phyloP scores from a whole-genome alignment of 2,797 vertebrate genomes.

The Melanotaenia parkinsoni region DNA sequence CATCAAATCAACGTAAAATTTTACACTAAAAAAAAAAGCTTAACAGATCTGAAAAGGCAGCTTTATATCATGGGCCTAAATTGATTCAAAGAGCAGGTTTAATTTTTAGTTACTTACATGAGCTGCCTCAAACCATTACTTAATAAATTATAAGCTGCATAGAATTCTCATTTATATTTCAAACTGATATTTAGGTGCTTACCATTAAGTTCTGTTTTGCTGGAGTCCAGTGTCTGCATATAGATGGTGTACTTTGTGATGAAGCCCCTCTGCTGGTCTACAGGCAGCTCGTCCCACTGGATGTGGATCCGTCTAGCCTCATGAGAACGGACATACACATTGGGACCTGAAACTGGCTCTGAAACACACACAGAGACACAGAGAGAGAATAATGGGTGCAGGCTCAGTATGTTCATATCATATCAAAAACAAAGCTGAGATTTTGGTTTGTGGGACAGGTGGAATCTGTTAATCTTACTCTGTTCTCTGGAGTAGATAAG shows the following conservation, averaged over 20 bases:
- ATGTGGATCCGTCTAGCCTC: slow-evolving; percentile 52
- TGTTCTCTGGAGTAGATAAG: slow-evolving; percentile 74
- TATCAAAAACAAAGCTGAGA: neutral
- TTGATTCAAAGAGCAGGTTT: neutral
- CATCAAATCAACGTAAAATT: slow-evolving; percentile 2
- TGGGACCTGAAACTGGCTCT: slow-evolving; percentile 76
- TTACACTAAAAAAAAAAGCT: neutral
- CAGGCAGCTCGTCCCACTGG: slow-evolving; percentile 73
- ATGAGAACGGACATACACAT: slow-evolving; percentile 44
- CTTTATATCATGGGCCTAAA: neutral
- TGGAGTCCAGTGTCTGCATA: slow-evolving; percentile 44
- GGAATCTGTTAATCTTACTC: slow-evolving; percentile 70
- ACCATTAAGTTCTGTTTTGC: slow-evolving; percentile 50
- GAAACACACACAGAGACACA: slow-evolving; percentile 23
- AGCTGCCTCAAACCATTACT: neutral
- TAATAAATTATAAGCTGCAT: neutral
- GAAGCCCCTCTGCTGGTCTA: slow-evolving; percentile 76
- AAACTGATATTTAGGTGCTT: slow-evolving; percentile 31
- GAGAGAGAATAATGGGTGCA: neutral
- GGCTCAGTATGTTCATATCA: neutral
- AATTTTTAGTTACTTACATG: neutral
- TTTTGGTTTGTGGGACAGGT: neutral
- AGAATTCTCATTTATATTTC: neutral
- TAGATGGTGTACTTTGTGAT: slow-evolving; percentile 80
- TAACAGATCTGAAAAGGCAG: neutral